These are phyloP conservation scores for Rhadina sibilatrix DNA, from an alignment of 2,113 vertebrate genomes.

Conservation along the genomic window DNA sequence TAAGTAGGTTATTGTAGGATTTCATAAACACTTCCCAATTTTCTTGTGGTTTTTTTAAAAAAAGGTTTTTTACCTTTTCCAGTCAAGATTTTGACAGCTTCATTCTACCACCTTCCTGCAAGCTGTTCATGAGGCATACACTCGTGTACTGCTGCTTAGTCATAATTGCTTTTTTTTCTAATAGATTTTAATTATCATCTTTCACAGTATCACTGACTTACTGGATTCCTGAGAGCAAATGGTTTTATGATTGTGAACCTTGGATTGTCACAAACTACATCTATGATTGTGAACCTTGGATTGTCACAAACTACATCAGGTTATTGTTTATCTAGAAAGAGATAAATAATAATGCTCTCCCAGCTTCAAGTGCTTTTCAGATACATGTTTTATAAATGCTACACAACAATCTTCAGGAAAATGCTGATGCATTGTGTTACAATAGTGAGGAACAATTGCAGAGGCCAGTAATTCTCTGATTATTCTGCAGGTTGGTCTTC, in stretches of 20 bases:
- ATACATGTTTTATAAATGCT: neutral
- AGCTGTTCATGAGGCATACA: neutral
- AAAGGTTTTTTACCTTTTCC: neutral
- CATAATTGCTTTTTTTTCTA: neutral
- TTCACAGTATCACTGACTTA: neutral
- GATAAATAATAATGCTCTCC: neutral
- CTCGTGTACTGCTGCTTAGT: neutral
- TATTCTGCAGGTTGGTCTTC: conserved; percentile 89
- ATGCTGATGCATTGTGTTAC: neutral
- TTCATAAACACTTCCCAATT: neutral
- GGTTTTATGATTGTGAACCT: neutral
- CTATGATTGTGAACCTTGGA: neutral
- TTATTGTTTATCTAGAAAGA: neutral
- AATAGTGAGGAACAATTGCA: neutral
- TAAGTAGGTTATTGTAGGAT: neutral
- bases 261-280: neutral
- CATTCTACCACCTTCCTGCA: neutral
- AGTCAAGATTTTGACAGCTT: neutral
- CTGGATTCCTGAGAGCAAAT: neutral
- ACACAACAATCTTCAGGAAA: neutral
- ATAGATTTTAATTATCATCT: neutral
- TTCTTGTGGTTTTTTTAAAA: neutral
- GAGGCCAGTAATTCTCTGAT: neutral
- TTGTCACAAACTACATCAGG: neutral
- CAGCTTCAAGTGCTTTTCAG: neutral